Evolutionary conservation across 2,797 vertebrate genomes (phyloP).

Genomic region (Lerista edwardsae): DNA sequence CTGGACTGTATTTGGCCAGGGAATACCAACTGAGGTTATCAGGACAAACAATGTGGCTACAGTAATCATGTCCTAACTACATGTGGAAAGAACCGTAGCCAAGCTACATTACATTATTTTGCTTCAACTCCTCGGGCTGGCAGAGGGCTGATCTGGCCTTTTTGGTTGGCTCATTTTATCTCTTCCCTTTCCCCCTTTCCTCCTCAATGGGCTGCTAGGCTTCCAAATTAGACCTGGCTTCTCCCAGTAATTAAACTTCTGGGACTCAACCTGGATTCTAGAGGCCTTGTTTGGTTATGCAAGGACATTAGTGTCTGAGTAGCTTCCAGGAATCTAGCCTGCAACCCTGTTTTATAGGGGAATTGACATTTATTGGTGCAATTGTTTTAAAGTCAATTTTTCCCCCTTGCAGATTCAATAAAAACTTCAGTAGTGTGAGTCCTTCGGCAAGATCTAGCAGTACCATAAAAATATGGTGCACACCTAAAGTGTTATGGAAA

Average conservation of each 20-base stretch:
- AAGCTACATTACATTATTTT: not conserved
- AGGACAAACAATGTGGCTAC: not conserved
- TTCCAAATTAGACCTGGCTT: not conserved
- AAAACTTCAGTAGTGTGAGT: accelerated
- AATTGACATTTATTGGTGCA: not conserved
- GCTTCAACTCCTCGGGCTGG: not conserved
- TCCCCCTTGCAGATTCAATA: not conserved
- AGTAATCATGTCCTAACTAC: not conserved
- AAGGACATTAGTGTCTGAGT: not conserved
- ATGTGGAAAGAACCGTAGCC: not conserved
- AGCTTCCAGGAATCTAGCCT: constrained; percentile 11
- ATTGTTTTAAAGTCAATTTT: not conserved
- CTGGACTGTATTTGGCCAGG: too few relatives aligned
- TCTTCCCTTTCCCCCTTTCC: not conserved
- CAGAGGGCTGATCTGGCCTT: not conserved
- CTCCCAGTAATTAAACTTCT: constrained; percentile 12
- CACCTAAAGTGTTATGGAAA: not conserved
- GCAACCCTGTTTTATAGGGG: not conserved
- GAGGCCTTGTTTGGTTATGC: not conserved
- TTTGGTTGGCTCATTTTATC: not conserved
- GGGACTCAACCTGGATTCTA: constrained; percentile 9
- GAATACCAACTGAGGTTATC: not conserved
- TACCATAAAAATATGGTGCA: not conserved
- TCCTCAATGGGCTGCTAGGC: not conserved
- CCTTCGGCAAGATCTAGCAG: not conserved